Percentiles rank a stretch among this genome's conserved stretches.
These are phyloP conservation scores for Papilio protenor DNA, from an alignment of 2,888 invertebrate species.

Conservation along the genomic window DNA sequence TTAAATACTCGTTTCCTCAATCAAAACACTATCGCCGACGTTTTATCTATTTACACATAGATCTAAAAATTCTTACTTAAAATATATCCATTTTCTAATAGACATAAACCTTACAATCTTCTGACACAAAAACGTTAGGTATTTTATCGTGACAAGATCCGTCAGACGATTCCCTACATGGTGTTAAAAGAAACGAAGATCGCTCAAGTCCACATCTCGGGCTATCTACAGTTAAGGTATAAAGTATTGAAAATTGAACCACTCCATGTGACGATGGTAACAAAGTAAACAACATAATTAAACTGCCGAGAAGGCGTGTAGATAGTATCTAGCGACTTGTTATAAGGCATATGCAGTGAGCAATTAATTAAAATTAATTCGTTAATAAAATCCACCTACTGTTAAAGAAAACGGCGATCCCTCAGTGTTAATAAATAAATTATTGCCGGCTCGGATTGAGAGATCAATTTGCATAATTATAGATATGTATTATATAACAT, in stretches of 20 bases:
- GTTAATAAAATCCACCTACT: constrained; percentile 42
- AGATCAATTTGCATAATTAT: constrained; percentile 27
- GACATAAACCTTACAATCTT: background rate
- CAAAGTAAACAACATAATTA: constrained; percentile 45
- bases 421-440: constrained; percentile 28
- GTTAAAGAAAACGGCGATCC: constrained; percentile 24
- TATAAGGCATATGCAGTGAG: constrained; percentile 39
- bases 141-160: constrained; percentile 10
- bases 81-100: background rate
- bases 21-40: background rate
- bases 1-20: background rate
- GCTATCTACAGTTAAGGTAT: constrained; percentile 25
- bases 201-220: constrained; percentile 13
- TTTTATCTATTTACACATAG: background rate
- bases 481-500: constrained; percentile 4
- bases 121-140: constrained; percentile 22
- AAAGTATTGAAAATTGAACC: constrained; percentile 41
- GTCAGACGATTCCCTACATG: constrained; percentile 17
- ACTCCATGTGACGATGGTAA: constrained; percentile 36
- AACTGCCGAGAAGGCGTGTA: constrained; percentile 37
- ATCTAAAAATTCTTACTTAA: background rate
- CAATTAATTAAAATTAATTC: constrained; percentile 52
- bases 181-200: constrained; percentile 25
- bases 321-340: constrained; percentile 40
- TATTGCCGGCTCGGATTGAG: constrained; percentile 2